Evolutionary conservation across 2,113 vertebrate genomes (phyloP), one percentile per base, ranked within the genome.

Genomic region (Neodon shergylaensis): DNA sequence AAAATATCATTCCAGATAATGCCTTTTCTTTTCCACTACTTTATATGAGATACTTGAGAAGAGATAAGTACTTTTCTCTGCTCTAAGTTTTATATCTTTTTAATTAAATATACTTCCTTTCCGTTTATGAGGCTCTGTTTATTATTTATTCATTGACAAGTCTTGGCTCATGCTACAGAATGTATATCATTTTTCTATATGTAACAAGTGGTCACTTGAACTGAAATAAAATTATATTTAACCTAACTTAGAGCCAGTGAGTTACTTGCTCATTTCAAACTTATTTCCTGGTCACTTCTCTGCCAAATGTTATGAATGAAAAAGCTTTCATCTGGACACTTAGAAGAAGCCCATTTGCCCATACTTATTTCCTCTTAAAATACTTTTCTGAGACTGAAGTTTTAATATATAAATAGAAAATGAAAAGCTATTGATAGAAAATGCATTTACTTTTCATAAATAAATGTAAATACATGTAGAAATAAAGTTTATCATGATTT

Each of bases 211-310:
- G 96, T 97, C 96, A 98, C 98, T 98, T 98, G 97, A 98, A 98
- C 97, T 97, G 97, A 97, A 97, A 96, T 98, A 81, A 98, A 98
- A 98, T 98, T 97, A 97, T 97, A 98, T 97, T 97, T 97, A 98
- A 96, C 92, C 97, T 94, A 94, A 97, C 63, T 97, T 97, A 97
- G 92, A 97, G 90, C 95, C 97, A 81, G 68, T 91, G 74, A 97
- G 96, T 98, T 98, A 98, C 92, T 96, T 95, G 97, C 97, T 98
- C 94, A 92, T 97, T 97, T 94, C 70, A 93, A 97, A 90, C 54
- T 92, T 87, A 93, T 92, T 97, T 94, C 96, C 85, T 98, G 85
- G 28, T 66, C 82, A 91, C 68, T 97, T 97, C 93, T 0, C 44
- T 94, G 81, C 68, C 95, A 97, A 96, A 90, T 54, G 78, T 91